A percentile compares a stretch with the other conserved stretches of the same genome.
These are phyloP conservation scores for Salarias fasciatus DNA, from an alignment of 2,797 vertebrate species.

Conservation along the genomic window DNA sequence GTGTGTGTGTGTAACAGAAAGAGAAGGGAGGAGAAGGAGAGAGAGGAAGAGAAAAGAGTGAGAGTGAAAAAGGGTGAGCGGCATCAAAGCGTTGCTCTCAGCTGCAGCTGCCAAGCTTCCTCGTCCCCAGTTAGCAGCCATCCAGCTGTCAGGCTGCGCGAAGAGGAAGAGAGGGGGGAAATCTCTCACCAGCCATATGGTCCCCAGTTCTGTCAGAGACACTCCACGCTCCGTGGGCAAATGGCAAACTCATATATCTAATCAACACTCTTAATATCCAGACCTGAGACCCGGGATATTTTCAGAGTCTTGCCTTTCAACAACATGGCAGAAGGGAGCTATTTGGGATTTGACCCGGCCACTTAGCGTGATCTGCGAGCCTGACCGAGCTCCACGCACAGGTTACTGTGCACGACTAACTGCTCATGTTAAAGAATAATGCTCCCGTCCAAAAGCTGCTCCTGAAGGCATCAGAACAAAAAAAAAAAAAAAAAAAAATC, in stretches of 20 bases:
- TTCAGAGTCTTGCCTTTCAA: constrained; percentile 71
- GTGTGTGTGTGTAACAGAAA: constrained; percentile 24
- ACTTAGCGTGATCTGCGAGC: constrained; percentile 17
- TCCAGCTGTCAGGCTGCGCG: constrained; percentile 88
- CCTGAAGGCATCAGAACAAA: no score
- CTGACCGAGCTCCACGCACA: constrained; percentile 6
- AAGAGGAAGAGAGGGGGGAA: constrained; percentile 87
- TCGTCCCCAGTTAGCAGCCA: constrained; percentile 88
- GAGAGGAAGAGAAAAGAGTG: constrained; percentile 45
- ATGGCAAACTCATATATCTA: constrained; percentile 87
- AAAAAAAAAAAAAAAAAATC: background rate
- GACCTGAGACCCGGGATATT: constrained; percentile 80
- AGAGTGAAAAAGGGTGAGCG: constrained; percentile 77
- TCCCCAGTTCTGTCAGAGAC: constrained; percentile 86
- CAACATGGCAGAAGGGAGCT: constrained; percentile 47
- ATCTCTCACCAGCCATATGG: constrained; percentile 97
- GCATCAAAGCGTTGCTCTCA: constrained; percentile 89
- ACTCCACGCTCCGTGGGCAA: constrained; percentile 85
- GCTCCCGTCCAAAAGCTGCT: no score
- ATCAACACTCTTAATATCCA: constrained; percentile 86
- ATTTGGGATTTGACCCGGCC: constrained; percentile 26
- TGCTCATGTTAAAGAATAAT: no score
- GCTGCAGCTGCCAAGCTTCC: constrained; percentile 92
- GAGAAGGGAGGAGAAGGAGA: constrained; percentile 42
- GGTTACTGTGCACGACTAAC: constrained; percentile 5